Base-by-base conservation (phyloP, 2,797 vertebrate species). In the Chaunax sp. region DNA sequence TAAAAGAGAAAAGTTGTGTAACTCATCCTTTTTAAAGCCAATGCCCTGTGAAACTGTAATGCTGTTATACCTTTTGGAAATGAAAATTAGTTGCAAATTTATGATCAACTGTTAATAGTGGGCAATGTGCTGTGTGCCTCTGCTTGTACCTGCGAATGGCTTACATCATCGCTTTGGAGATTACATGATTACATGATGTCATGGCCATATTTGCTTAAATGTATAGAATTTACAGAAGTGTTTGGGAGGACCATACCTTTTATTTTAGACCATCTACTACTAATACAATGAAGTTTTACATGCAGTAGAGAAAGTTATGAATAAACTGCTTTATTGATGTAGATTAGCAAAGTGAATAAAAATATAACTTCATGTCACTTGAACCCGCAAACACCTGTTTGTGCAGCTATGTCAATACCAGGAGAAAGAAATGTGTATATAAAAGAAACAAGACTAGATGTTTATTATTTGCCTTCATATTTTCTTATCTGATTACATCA, bases 51-150 rank as follows among this genome's bases (percentile, higher is more conserved):
- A 78, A 75, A 80, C 46, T 51, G 59, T 43, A 8, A 44, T 58
- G 57, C 51, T 74, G 35, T 74, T 79, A 69, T 44, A 46, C 43
- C 45, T 58, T 58, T 69, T 87, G 71, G 22, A 80, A 78, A 85
- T 84, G 84, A 65, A 86, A 89, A 87, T 81, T 62, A 63, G 53
- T 69, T 81, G 72, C 75, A 83, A 81, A 87, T 86, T 75, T 82
- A 85, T 79, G 71, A 77, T 74, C 70, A 80, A 23, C 68, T 76
- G 67, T 75, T 83, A 84, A 83, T 84, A 86, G 66, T 16, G 26
- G 46, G 38, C 59, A 78, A 61, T 64, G 66, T 63, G 66, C 73
- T 38, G 37, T 41, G 18, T 62, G 54, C 57, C 61, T 69, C 59
- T 57, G 46, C 72, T 80, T 66, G 26, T 76, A 69, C 65, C 64